A percentile compares a stretch with the other conserved stretches of the same genome.
Evolutionary conservation across 1,140 invertebrate genomes (phyloP).

Genomic region (fruit fly (Drosophila melanogaster)): DNA sequence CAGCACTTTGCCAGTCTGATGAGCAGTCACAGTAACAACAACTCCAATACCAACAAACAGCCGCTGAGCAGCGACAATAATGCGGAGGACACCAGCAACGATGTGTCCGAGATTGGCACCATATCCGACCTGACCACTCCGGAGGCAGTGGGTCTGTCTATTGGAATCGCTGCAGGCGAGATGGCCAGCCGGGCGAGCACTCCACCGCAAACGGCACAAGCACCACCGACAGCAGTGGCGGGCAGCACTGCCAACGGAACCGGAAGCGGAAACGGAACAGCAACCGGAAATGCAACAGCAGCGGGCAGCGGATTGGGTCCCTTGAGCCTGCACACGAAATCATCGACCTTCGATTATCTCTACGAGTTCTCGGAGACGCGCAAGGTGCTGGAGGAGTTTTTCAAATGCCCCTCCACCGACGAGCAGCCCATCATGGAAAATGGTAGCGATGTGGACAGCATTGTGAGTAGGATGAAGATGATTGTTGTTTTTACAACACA

Average conservation of each 20-base stretch:
- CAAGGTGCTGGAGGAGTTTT: slow-evolving; percentile 96
- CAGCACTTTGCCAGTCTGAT: slow-evolving; percentile 45
- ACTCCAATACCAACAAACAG: slow-evolving; percentile 46
- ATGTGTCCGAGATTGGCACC: slow-evolving; percentile 84
- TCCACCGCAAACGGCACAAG: slow-evolving; percentile 9
- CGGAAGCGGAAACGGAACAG: neutral
- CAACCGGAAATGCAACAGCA: slow-evolving; percentile 9
- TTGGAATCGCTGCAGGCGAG: slow-evolving; percentile 34
- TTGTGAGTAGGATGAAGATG: slow-evolving; percentile 61
- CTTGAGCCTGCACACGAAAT: slow-evolving; percentile 85
- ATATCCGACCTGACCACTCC: slow-evolving; percentile 81
- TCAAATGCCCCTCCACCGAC: slow-evolving; percentile 90
- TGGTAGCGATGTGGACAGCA: slow-evolving; percentile 82
- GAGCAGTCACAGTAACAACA: slow-evolving; percentile 61
- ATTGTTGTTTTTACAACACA: no score
- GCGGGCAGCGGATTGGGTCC: slow-evolving; percentile 20
- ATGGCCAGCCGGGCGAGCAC: slow-evolving; percentile 29
- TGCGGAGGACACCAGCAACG: slow-evolving; percentile 83
- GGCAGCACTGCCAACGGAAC: slow-evolving; percentile 13
- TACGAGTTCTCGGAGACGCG: slow-evolving; percentile 96
- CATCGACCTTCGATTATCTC: slow-evolving; percentile 91
- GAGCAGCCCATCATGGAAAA: slow-evolving; percentile 86
- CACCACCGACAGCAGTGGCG: slow-evolving; percentile 24
- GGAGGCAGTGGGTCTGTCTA: slow-evolving; percentile 50
- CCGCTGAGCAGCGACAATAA: slow-evolving; percentile 71